Conservation (phyloP, 2,888 invertebrate genomes). For the Holacanthella duospinosa region DNA sequence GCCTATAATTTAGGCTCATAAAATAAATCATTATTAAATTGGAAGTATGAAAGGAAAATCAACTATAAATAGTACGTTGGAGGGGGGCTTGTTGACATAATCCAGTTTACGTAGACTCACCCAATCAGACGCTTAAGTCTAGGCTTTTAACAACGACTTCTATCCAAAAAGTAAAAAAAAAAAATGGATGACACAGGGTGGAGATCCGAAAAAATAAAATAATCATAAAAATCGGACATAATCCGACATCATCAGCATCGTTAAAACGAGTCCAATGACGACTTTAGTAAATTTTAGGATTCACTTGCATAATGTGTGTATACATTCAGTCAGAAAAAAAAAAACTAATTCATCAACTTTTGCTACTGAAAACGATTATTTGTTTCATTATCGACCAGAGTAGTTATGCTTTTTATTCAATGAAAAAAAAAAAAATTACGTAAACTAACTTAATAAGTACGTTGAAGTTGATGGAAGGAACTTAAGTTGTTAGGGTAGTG, state of each 20-base stretch:
- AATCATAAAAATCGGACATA: background rate
- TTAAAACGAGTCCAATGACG: too few relatives aligned
- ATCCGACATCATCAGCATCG: too few relatives aligned
- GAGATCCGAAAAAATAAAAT: background rate
- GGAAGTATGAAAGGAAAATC: slow-evolving; percentile 34
- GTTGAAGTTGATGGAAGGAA: too few relatives aligned
- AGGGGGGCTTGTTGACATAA: slow-evolving; percentile 38
- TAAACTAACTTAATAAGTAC: too few relatives aligned
- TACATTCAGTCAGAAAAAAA: background rate
- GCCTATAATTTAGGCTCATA: slow-evolving; percentile 38
- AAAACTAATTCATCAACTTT: background rate
- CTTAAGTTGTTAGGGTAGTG: too few relatives aligned
- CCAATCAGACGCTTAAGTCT: background rate
- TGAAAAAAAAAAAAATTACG: too few relatives aligned
- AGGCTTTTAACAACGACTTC: background rate
- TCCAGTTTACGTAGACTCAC: slow-evolving; percentile 26
- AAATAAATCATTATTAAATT: slow-evolving; percentile 39
- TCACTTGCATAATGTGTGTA: background rate
- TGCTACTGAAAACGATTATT: background rate
- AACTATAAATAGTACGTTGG: slow-evolving; percentile 38
- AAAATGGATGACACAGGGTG: background rate
- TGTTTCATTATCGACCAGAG: background rate
- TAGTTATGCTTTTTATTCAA: background rate
- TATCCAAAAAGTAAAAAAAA: background rate
- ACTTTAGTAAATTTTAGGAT: background rate